Conservation (phyloP, 2,797 vertebrate genomes). For the Melanotaenia pygmaea region DNA sequence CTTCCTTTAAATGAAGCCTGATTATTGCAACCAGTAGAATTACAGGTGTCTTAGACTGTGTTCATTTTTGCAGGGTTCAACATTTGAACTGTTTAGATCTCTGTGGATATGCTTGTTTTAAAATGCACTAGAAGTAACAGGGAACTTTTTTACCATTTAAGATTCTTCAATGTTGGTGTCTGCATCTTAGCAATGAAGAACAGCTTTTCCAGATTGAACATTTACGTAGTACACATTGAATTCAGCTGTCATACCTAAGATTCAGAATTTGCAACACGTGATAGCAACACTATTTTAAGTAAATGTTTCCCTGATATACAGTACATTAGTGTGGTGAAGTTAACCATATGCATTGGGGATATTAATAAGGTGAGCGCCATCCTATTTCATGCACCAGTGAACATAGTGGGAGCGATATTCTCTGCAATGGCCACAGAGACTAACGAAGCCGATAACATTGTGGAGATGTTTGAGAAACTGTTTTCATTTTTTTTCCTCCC, state of each 20-base stretch:
- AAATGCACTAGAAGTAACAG: not conserved
- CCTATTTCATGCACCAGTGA: conserved; percentile 59
- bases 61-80: not conserved
- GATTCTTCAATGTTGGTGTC: not conserved
- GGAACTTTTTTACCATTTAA: not conserved
- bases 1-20: not conserved
- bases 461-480: conserved; percentile 23
- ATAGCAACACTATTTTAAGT: conserved; percentile 9
- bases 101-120: not conserved
- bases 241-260: not conserved
- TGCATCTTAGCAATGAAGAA: not conserved
- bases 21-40: not conserved
- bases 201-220: not conserved
- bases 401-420: conserved; percentile 38
- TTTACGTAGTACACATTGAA: not conserved
- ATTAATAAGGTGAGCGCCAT: conserved; percentile 60
- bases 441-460: conserved; percentile 33
- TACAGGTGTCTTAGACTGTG: not conserved
- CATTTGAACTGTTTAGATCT: not conserved
- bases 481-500: conserved; percentile 18
- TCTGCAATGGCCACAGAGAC: conserved; percentile 49
- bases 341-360: conserved; percentile 31
- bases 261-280: not conserved
- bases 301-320: conserved; percentile 1
- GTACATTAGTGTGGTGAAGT: conserved; percentile 16